These are phyloP conservation scores for Lepidurus apus DNA, from an alignment of 1,140 invertebrate genomes.

Conservation along the genomic window DNA sequence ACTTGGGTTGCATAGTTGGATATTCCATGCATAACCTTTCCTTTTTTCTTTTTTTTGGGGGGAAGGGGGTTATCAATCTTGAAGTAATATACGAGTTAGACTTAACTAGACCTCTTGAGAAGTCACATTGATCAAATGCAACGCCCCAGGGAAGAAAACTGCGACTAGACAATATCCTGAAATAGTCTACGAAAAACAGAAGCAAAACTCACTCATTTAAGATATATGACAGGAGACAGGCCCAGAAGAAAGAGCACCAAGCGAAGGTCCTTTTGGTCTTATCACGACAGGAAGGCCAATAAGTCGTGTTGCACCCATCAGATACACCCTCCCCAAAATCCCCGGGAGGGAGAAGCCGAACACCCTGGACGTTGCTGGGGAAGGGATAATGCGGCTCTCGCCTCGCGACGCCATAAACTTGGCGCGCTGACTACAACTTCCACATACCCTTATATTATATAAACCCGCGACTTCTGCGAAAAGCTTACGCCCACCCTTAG, in stretches of 20 bases:
- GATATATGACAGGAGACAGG: neutral
- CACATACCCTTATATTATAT: no score
- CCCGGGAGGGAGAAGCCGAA: neutral
- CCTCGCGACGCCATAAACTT: neutral
- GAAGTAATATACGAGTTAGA: no score
- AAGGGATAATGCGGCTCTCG: slow-evolving; percentile 4
- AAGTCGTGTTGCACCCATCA: slow-evolving; percentile 9
- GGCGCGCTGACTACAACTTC: neutral
- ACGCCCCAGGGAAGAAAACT: no score
- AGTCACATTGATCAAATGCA: no score
- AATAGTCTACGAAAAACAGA: neutral
- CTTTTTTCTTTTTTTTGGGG: no score
- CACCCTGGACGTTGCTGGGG: neutral
- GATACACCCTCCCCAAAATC: neutral
- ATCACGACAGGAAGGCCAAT: slow-evolving; percentile 9
- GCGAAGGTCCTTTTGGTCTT: neutral
- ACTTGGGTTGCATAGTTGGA: no score
- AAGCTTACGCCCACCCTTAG: no score
- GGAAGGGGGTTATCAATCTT: no score
- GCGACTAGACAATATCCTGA: no score
- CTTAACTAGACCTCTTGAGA: no score
- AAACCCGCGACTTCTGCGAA: no score
- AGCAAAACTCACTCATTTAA: slow-evolving; percentile 5
- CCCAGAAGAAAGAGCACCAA: neutral
- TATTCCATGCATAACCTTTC: no score